phyloP scores from a whole-genome alignment of 2,797 vertebrate genomes.

The Enteromius unitaeniatus region DNA sequence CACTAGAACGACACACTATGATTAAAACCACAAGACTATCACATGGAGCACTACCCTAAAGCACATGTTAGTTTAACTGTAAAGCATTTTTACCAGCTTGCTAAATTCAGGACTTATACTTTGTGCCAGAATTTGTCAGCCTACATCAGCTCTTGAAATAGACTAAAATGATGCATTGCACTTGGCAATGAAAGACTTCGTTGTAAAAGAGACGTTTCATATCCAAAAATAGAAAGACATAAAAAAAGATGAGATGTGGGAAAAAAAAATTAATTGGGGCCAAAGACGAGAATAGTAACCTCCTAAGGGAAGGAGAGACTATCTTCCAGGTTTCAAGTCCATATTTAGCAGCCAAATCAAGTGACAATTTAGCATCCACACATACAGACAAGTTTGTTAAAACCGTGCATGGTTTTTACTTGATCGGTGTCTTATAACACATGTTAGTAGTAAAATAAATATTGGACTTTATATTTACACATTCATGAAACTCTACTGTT shows the following conservation, averaged over 20 bases:
- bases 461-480: slow-evolving; percentile 35
- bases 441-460: slow-evolving; percentile 50
- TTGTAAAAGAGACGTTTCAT: not conserved
- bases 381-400: slow-evolving; percentile 32
- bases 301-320: slow-evolving; percentile 40
- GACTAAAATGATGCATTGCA: slow-evolving; percentile 28
- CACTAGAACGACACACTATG: not conserved
- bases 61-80: not conserved
- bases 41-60: slow-evolving; percentile 14
- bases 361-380: slow-evolving; percentile 16
- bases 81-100: slow-evolving; percentile 6
- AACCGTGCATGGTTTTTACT: slow-evolving; percentile 2
- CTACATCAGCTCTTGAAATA: slow-evolving; percentile 1
- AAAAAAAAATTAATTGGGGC: slow-evolving; percentile 47
- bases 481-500: slow-evolving; percentile 43
- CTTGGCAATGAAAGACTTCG: not conserved
- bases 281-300: slow-evolving; percentile 55
- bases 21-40: slow-evolving; percentile 1
- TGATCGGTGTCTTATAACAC: slow-evolving; percentile 9
- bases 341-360: slow-evolving; percentile 30
- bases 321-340: slow-evolving; percentile 23
- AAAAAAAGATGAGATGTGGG: slow-evolving; percentile 17
- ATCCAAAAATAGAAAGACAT: slow-evolving; percentile 17
- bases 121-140: slow-evolving; percentile 11
- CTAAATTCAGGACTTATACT: not conserved